Base-by-base conservation (phyloP, 1,140 invertebrate genomes). In the Idris sp. region DNA sequence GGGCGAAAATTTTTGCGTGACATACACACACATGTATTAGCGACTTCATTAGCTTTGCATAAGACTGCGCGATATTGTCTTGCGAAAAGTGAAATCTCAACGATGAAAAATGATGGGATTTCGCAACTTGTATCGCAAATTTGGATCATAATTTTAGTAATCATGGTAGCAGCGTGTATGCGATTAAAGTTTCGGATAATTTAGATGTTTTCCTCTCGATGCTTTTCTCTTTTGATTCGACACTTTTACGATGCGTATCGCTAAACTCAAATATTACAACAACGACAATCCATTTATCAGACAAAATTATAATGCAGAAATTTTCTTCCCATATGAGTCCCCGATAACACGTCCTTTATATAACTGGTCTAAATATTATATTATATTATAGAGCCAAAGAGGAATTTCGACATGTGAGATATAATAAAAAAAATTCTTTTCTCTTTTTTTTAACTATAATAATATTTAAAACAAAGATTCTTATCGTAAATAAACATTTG, bases 161-260 rank as follows among this genome's bases (percentile, higher is more conserved):
- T 30, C 44, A 10, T 0, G 36, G 16, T 35, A 33, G 26, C 19
- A 36, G 28, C n/a, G 25, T 62, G n/a, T 51, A 2, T 44, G 19
- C 13, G 59, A 64, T 64, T 64, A 33, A 53, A 64, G 43, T 64
- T n/a, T n/a, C 33, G 61, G 30, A 65, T 65, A 65, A 65, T 65
- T 65, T 65, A 65, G 61, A 65, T 65, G 46, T 54, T 54, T 44
- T 36, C 14, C 10, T n/a, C n/a, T 43, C 18, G 31, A 7, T 19
- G 25, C 25, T 22, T 65, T 65, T 64, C 59, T 53, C 59, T 41
- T 43, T 43, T 13, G 30, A 14, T n/a, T 4, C 26, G 35, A 61
- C 10, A 40, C 11, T 62, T 53, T 49, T 49, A 5, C 44, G 44
- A 49, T 49, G 0, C 8, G 1, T 19, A 61, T 61, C 44, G 33